Evolutionary conservation across 2,113 vertebrate genomes (phyloP), one percentile per base, ranked within the genome.

Genomic region (Odobenus rosmarus): DNA sequence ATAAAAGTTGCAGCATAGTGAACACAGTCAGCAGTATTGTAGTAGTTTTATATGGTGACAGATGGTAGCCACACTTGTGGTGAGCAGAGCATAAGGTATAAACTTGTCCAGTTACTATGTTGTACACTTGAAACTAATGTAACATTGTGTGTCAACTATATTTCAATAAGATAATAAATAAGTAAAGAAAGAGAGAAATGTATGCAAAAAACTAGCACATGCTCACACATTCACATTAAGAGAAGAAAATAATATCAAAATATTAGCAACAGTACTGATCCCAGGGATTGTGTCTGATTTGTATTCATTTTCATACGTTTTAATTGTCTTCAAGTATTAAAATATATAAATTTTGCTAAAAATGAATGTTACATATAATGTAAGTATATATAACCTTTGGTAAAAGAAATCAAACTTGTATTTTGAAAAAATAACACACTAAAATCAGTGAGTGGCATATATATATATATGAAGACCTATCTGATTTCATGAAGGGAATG

Each of bases 231-330:
- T 76, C 33, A 59, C 26, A 76, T 55, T 77, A 88, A 64, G 57
- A 87, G 21, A 42, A 79, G 86, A 88, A 94, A 90, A 80, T 67
- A 72, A 84, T 62, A 88, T 53, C n/a, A 86, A 89, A 82, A 71
- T 89, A 84, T 69, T 67, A 83, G 31, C n/a, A 49, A 67, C 19
- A 79, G 4, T 86, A 28, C 49, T 82, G 9, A 46, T 92, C 46
- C 18, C 33, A 87, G 33, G n/a, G 28, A 19, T 92, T 79, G 67
- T 74, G 9, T 59, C 10, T 77, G 19, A 49, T 93, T 49, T 46
- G 2, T 88, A 88, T 79, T 72, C 36, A 67, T 62, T 77, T 96
- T 89, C 11, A 90, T 55, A 77, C 62, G 83, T 95, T 90, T 11
- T 28, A 94, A 67, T 94, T 88, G 1, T 51, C 46, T 94, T 83